Base-by-base conservation (phyloP, 1,140 invertebrate species). In the Dolichoris vasculosae region DNA sequence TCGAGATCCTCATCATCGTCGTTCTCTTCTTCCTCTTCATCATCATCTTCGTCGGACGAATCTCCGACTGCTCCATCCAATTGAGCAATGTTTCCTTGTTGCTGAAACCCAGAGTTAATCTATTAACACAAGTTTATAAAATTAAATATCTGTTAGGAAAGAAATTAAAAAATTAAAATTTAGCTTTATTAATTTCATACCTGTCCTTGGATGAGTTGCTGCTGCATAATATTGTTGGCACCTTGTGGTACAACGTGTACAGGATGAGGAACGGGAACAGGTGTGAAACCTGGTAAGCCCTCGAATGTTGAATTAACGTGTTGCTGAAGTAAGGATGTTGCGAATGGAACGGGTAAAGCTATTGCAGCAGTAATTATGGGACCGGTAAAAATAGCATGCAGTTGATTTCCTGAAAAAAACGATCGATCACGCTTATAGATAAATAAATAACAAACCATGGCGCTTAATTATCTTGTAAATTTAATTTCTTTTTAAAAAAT, bases 361-460 rank as follows among this genome's bases (percentile, higher is more conserved):
- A 98, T 97, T 71, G 97, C 97, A 0, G 96, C 97, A 89, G 97
- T 96, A 86, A 98, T 97, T 51, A 97, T 95, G 43, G 97, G 96
- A 43, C 97, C 97, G 35, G 96, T 97, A 81, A 98, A 94, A 79
- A 97, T 95, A 90, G 94, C 93, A 81, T 95, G 95, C 38, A 95
- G 87, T 86, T 95, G 94, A 89, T 95, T 95, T 43, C 94, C 95
- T 92, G 90, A 88, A 90, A 85, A n/a, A 87, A 78, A 80, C 81
- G 4, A 32, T 20, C 23, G 7, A 43, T 13, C 32, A 67, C n/a
- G n/a, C n/a, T 67, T 59, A 59, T 59, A 51, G 20, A 7, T 46
- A n/a, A n/a, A n/a, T n/a, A n/a, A n/a, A n/a, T n/a, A n/a, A n/a
- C n/a, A n/a, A n/a, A n/a, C n/a, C n/a, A n/a, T n/a, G n/a, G n/a